These are phyloP conservation scores for Lasius fuliginosus DNA, from an alignment of 2,888 invertebrate genomes.

Conservation along the genomic window DNA sequence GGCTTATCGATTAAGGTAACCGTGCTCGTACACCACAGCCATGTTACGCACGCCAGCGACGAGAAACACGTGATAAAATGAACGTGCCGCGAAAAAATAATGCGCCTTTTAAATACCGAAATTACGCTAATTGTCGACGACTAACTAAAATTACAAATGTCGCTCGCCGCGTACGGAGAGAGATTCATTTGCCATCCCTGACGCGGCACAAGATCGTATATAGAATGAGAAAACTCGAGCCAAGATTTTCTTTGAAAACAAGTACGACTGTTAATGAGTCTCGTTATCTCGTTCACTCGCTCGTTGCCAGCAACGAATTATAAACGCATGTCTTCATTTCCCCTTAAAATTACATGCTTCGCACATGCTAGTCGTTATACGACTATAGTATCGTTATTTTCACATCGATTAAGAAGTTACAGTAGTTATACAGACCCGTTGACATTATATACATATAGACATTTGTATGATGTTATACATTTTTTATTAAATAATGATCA, in stretches of 20 bases:
- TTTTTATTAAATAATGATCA: conserved; percentile 13
- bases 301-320: conserved; percentile 25
- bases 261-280: conserved; percentile 51
- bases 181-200: conserved; percentile 51
- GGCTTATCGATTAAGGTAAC: conserved; percentile 71
- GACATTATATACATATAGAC: background rate
- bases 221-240: conserved; percentile 32
- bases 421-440: background rate
- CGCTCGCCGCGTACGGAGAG: background rate
- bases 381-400: conserved; percentile 21
- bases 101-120: conserved; percentile 62
- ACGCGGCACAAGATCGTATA: conserved; percentile 1
- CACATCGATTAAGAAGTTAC: conserved; percentile 13
- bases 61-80: conserved; percentile 62
- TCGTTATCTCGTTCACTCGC: conserved; percentile 29
- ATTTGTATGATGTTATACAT: background rate
- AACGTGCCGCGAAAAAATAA: conserved; percentile 58
- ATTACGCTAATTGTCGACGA: conserved; percentile 66
- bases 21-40: conserved; percentile 21
- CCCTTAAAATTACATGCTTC: conserved; percentile 39
- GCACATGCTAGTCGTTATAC: background rate
- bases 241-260: conserved; percentile 58
- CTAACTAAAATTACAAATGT: conserved; percentile 45
- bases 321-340: conserved; percentile 43
- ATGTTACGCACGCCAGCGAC: conserved; percentile 58